Percentiles rank a stretch among this genome's conserved stretches.
Evolutionary conservation across 2,113 vertebrate species (phyloP).

Genomic region (Ceyx cyanopectus): DNA sequence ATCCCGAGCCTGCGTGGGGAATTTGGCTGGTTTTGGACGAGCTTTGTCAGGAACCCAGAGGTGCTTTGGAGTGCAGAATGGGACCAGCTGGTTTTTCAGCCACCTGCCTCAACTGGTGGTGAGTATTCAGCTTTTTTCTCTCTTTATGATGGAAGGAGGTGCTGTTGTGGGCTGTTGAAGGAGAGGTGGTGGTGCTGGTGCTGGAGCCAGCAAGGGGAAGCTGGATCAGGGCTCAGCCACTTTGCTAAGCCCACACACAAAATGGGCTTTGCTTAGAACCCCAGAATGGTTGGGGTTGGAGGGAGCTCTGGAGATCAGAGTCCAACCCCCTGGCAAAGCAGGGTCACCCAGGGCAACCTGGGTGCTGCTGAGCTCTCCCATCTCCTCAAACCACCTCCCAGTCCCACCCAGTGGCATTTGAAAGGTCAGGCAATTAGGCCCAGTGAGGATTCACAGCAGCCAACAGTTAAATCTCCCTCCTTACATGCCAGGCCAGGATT

Average conservation of each 20-base stretch:
- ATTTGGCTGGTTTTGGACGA: fast-evolving
- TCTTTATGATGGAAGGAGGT: background rate
- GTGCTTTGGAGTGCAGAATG: background rate
- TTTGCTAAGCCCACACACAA: background rate
- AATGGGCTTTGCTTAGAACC: background rate
- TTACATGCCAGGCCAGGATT: background rate
- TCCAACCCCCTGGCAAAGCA: no score
- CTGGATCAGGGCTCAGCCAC: background rate
- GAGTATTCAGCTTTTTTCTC: background rate
- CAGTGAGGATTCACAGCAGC: background rate
- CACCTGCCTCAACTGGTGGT: fast-evolving
- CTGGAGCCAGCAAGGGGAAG: background rate
- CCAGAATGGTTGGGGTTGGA: no score
- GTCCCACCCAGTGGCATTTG: background rate
- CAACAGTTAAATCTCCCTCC: background rate
- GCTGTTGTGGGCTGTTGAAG: background rate
- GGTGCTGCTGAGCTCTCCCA: background rate
- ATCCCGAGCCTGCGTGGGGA: fast-evolving
- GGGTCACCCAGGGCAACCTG: background rate
- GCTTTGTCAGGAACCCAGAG: background rate
- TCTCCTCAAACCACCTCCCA: background rate
- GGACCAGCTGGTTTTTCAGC: background rate
- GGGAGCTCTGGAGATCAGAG: no score
- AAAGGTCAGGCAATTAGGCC: background rate
- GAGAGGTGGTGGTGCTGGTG: background rate